Evolutionary conservation across 1,140 invertebrate genomes (phyloP), one percentile per base, ranked within the genome.

Genomic region (Psilanteris sp.): DNA sequence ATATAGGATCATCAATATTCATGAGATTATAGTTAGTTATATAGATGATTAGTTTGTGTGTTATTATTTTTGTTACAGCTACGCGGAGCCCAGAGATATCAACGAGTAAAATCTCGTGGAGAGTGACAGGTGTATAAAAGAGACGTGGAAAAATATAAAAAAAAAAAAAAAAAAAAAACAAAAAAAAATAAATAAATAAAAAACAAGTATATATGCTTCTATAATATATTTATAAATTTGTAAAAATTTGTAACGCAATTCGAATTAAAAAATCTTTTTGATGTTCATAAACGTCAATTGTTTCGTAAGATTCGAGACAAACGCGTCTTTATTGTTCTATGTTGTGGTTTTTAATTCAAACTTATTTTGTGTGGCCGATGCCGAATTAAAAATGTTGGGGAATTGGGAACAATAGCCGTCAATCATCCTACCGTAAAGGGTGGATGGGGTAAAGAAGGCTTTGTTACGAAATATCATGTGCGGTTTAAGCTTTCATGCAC

Each of bases 401-500:
- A 62, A 50, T 20, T n/a, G n/a, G 9, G 43, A 77, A 77, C 66
- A 77, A 77, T 71, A 34, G 66, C 66, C 61, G 73, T 77, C 73
- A 77, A 77, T 77, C 73, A 77, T 77, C 36, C 57, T 34, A 43
- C 7, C 16, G 36, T 64, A 61, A 71, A 71, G 59, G 54, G 61
- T 59, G 41, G 52, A 52, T 32, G 10, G 36, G 72, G 39, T 52
- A 68, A 62, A 48, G 61, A 37, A 48, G 64, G 52, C 64, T 52
- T 71, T 76, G 59, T 76, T 76, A 27, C 52, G 32, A 64, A 70
- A 67, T 67, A 71, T 67, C 66, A 55, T 77, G 62, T 62, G 66
- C 46, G 59, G 66, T 70, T 64, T 70, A 76, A 70, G 64, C 72
- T 76, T 76, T 76, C 72, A 76, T 67, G 57, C 66, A 41, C 50